Evolutionary conservation across 1,140 invertebrate species (phyloP).

Genomic region (Meloidogyne floridensis): DNA sequence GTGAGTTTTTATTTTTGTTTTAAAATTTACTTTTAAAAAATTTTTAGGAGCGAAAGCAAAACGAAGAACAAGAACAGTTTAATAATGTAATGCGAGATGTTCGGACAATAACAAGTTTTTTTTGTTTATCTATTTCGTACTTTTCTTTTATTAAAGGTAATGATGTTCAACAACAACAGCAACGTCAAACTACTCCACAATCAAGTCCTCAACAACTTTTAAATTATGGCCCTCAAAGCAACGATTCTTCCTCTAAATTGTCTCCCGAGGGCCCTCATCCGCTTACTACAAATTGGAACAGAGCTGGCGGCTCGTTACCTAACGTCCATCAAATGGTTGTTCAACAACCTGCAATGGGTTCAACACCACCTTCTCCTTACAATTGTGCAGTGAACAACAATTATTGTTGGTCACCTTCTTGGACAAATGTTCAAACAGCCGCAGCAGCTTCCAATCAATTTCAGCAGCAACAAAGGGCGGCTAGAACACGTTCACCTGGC

Average conservation of each 20-base stretch:
- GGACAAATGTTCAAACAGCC: not conserved
- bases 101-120: conserved; percentile 44
- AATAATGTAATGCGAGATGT: conserved; percentile 62
- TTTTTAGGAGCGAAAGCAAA: conserved; percentile 59
- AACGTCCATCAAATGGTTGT: conserved; percentile 48
- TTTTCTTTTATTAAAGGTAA: not conserved
- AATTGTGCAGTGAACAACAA: not conserved
- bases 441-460: conserved; percentile 3
- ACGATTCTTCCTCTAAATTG: conserved; percentile 25
- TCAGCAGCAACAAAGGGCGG: conserved; percentile 17
- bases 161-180: conserved; percentile 13
- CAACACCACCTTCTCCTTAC: conserved; percentile 40
- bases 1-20: conserved; percentile 7
- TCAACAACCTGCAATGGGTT: conserved; percentile 33
- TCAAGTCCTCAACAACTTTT: conserved; percentile 23
- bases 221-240: not conserved
- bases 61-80: conserved; percentile 58
- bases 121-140: not conserved
- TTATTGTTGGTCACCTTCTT: conserved; percentile 15
- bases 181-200: conserved; percentile 21
- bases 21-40: conserved; percentile 6
- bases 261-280: conserved; percentile 39
- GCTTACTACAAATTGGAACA: conserved; percentile 28
- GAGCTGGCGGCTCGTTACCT: conserved; percentile 53
- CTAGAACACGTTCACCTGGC: conserved; percentile 49